These are phyloP conservation scores for Pocillopora meandrina DNA, from an alignment of 92 coral and sea anemone species.

Conservation along the genomic window DNA sequence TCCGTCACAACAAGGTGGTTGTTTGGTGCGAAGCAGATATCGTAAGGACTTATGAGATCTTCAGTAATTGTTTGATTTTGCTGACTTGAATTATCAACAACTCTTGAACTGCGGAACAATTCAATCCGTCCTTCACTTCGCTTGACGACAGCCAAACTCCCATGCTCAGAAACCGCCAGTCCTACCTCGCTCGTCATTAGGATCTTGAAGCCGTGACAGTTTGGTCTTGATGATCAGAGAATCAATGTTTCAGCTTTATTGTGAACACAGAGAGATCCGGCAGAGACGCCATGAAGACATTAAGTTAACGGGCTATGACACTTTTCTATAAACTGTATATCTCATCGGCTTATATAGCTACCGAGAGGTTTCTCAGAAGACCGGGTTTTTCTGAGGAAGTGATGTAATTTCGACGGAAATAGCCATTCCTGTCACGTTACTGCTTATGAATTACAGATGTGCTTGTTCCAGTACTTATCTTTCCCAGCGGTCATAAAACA, in stretches of 20 bases:
- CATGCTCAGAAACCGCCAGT: slow-evolving; percentile 27
- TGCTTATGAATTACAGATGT: not conserved
- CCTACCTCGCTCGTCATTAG: not conserved
- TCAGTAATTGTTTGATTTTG: not conserved
- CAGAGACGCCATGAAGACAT: too few species aligned
- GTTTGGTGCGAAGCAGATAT: slow-evolving; percentile 25
- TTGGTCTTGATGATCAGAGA: not conserved
- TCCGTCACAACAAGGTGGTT: slow-evolving; percentile 21
- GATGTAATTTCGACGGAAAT: not conserved
- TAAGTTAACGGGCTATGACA: not conserved
- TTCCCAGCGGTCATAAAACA: too few species aligned
- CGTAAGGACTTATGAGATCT: slow-evolving; percentile 8
- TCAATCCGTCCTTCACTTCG: slow-evolving; percentile 13
- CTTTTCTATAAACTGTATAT: not conserved
- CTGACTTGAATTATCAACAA: not conserved
- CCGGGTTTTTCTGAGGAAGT: slow-evolving; percentile 13
- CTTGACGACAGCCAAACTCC: slow-evolving; percentile 19
- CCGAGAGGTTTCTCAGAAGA: slow-evolving; percentile 7
- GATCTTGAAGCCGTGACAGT: not conserved
- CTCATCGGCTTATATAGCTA: not conserved
- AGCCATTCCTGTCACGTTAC: not conserved
- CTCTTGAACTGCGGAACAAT: not conserved
- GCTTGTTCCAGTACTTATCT: too few species aligned
- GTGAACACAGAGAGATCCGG: too few species aligned
- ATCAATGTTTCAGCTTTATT: not conserved